phyloP scores from a whole-genome alignment of 2,888 invertebrate species.

The Ochropacha duplaris region DNA sequence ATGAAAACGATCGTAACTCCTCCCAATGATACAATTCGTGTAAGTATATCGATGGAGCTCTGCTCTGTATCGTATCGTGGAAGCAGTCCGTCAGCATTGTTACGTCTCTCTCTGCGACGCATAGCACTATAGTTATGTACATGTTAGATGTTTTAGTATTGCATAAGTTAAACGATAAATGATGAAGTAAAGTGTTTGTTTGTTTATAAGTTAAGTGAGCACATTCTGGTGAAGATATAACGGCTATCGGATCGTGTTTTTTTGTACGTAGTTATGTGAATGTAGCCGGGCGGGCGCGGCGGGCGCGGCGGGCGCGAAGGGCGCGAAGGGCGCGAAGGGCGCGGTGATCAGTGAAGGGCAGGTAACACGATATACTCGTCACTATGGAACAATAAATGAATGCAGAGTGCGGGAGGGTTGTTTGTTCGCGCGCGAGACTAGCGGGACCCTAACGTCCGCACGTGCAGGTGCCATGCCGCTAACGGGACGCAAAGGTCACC shows the following conservation, averaged over 20 bases:
- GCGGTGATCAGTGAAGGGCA: neutral
- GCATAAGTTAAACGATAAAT: no score
- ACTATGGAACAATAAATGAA: neutral
- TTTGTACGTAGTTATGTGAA: neutral
- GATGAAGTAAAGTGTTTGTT: neutral
- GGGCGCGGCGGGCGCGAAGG: no score
- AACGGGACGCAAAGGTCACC: slow-evolving; percentile 73
- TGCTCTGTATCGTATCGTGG: neutral
- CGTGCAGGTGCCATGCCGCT: slow-evolving; percentile 38
- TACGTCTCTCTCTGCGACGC: no score
- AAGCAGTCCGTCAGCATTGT: neutral
- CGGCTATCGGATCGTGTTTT: neutral
- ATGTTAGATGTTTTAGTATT: no score
- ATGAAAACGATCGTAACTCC: neutral
- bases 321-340: no score
- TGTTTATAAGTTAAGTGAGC: neutral
- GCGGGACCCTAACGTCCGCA: slow-evolving; percentile 63
- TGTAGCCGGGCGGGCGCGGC: no score
- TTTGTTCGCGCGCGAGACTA: slow-evolving; percentile 28
- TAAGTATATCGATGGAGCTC: neutral
- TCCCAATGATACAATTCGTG: neutral
- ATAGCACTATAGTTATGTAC: no score
- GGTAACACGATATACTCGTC: neutral
- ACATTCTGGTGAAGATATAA: neutral
- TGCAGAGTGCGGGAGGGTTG: slow-evolving; percentile 2